A percentile compares a stretch with the other conserved stretches of the same genome.
Conservation (phyloP, 1,140 invertebrate species). For the Nasonia vitripennis region DNA sequence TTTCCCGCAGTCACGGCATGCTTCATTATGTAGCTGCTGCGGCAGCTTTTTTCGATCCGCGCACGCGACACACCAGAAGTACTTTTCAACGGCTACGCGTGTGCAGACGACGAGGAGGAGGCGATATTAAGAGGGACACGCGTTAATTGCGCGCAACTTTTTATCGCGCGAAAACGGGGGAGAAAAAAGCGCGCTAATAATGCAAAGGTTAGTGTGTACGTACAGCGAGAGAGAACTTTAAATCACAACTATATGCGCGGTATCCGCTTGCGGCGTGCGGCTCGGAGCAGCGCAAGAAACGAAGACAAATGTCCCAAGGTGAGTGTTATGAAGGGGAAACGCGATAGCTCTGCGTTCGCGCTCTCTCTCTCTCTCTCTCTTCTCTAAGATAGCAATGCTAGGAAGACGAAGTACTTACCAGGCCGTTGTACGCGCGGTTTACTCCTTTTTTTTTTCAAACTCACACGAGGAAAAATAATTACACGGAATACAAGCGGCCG, state of each 20-base stretch:
- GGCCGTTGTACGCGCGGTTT: not conserved
- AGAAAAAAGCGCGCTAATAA: not conserved
- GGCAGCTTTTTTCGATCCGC: not conserved
- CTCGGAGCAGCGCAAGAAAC: slow-evolving; percentile 64
- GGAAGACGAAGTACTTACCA: slow-evolving; percentile 25
- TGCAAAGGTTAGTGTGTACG: not conserved
- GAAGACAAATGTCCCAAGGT: slow-evolving; percentile 66
- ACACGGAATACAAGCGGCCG: too few relatives aligned
- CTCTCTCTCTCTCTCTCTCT: not conserved
- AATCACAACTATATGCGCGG: slow-evolving; percentile 64
- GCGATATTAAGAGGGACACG: not conserved
- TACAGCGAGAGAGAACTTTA: slow-evolving; percentile 50
- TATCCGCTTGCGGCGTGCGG: slow-evolving; percentile 54
- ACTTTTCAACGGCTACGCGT: too few relatives aligned
- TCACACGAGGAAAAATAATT: not conserved
- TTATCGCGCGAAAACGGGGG: not conserved
- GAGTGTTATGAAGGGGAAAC: slow-evolving; percentile 69
- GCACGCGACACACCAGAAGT: not conserved
- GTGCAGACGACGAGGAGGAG: not conserved
- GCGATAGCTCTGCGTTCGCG: slow-evolving; percentile 59
- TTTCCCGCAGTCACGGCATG: slow-evolving; percentile 50
- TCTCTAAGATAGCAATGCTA: not conserved
- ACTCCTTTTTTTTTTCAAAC: not conserved
- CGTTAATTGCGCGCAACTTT: slow-evolving; percentile 31
- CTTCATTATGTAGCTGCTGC: slow-evolving; percentile 1